Conservation (phyloP, 1,140 invertebrate genomes). For the Bradysia coprophila region DNA sequence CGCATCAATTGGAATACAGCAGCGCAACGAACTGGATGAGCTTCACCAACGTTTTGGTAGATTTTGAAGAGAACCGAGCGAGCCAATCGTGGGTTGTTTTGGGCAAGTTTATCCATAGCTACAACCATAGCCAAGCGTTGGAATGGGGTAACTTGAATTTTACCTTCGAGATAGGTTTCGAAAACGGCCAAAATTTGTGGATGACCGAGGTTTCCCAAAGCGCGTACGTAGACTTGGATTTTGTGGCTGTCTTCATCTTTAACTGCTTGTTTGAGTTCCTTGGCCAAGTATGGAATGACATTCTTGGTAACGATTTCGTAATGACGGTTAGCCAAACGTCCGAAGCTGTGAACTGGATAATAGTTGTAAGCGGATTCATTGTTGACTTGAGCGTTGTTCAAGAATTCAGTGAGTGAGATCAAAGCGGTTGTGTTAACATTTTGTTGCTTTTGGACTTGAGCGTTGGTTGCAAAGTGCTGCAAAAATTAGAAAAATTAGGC, state of each 20-base stretch:
- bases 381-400: conserved; percentile 35
- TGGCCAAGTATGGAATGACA: conserved; percentile 35
- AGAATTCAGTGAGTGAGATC: conserved; percentile 33
- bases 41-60: conserved; percentile 39
- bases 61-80: conserved; percentile 40
- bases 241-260: conserved; percentile 27
- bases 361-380: conserved; percentile 30
- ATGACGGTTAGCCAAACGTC: conserved; percentile 26
- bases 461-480: conserved; percentile 24
- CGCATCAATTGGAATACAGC: conserved; percentile 37
- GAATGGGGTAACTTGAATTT: conserved; percentile 26
- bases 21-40: conserved; percentile 38
- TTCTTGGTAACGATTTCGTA: conserved; percentile 27
- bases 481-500: too few relatives aligned
- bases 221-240: conserved; percentile 36
- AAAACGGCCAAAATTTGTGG: conserved; percentile 34
- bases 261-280: conserved; percentile 31
- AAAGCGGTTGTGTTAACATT: conserved; percentile 31
- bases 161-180: conserved; percentile 44
- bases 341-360: conserved; percentile 41
- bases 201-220: conserved; percentile 40
- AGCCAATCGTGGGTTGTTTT: conserved; percentile 26
- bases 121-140: conserved; percentile 39
- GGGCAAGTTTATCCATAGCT: conserved; percentile 27
- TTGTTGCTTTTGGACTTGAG: conserved; percentile 25